Evolutionary conservation across 1,140 invertebrate species (phyloP).

Genomic region (Lanistes nyassanus): DNA sequence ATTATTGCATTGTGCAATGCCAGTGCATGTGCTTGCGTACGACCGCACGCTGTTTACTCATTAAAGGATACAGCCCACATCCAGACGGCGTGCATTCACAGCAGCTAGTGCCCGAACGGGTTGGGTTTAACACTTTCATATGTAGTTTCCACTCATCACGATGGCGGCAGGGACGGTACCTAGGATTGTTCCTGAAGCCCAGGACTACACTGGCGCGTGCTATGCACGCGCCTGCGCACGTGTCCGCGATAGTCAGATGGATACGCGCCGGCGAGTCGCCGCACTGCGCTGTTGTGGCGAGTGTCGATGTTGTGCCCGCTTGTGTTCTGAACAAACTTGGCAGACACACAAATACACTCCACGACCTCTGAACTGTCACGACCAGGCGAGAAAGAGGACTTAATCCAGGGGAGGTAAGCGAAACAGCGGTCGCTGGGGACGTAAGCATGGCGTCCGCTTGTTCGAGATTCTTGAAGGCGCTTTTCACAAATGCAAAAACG

Average conservation of each 20-base stretch:
- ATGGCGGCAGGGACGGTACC: too few relatives aligned
- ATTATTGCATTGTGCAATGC: too few relatives aligned
- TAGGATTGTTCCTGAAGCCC: too few relatives aligned
- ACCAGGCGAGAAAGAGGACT: neutral
- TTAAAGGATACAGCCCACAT: too few relatives aligned
- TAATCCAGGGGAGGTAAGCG: conserved; percentile 9
- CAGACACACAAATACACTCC: neutral
- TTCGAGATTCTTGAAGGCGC: too few relatives aligned
- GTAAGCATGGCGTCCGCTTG: neutral
- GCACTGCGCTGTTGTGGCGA: neutral
- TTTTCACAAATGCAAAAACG: too few relatives aligned
- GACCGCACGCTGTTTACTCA: too few relatives aligned
- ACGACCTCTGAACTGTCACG: neutral
- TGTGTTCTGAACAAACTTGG: conserved; percentile 2
- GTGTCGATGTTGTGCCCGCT: neutral
- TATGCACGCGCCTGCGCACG: neutral
- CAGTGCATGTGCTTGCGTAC: too few relatives aligned
- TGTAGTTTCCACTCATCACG: too few relatives aligned
- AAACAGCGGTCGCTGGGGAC: neutral
- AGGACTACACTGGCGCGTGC: neutral
- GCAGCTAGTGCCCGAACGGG: too few relatives aligned
- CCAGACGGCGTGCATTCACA: too few relatives aligned
- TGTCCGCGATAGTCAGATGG: neutral
- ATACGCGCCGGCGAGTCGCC: neutral
- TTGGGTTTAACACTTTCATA: too few relatives aligned